phyloP scores from a whole-genome alignment of 1,140 invertebrate species.

The Cecropterus lyciades region DNA sequence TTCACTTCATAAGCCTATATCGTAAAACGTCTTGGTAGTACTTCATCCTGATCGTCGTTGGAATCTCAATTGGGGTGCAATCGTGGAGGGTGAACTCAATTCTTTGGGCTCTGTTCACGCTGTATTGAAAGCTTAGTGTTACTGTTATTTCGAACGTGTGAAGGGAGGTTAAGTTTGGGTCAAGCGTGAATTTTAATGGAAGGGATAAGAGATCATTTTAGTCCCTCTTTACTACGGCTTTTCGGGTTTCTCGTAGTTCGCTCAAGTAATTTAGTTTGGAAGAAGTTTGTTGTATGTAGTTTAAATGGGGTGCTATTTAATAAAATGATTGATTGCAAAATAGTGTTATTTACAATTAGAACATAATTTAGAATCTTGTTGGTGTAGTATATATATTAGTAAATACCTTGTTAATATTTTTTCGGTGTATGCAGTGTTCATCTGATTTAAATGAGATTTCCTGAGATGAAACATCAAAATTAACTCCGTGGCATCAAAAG shows the following conservation, averaged over 20 bases:
- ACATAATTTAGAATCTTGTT: too few relatives aligned
- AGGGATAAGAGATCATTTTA: slow-evolving; percentile 3
- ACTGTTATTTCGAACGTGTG: slow-evolving; percentile 7
- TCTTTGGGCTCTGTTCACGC: not conserved
- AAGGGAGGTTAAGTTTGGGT: slow-evolving; percentile 9
- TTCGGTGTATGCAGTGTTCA: too few relatives aligned
- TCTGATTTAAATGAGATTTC: too few relatives aligned
- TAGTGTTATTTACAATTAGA: too few relatives aligned
- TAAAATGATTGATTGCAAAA: too few relatives aligned
- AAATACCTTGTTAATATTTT: too few relatives aligned
- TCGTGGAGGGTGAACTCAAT: slow-evolving; percentile 11
- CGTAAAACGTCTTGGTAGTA: slow-evolving; percentile 11
- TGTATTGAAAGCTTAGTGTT: slow-evolving; percentile 16
- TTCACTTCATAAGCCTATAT: slow-evolving; percentile 5
- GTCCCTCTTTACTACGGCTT: not conserved
- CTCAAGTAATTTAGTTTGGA: too few relatives aligned
- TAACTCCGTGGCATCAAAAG: too few relatives aligned
- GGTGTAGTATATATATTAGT: too few relatives aligned
- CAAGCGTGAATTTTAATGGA: not conserved
- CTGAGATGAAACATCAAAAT: too few relatives aligned
- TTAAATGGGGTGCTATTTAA: not conserved
- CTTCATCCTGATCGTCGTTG: not conserved
- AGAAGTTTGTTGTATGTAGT: not conserved
- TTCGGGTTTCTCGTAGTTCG: not conserved
- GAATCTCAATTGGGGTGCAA: slow-evolving; percentile 14